Evolutionary conservation across 2,113 vertebrate species (phyloP), one percentile per base, ranked within the genome.

Genomic region (Danionella cerebrum): DNA sequence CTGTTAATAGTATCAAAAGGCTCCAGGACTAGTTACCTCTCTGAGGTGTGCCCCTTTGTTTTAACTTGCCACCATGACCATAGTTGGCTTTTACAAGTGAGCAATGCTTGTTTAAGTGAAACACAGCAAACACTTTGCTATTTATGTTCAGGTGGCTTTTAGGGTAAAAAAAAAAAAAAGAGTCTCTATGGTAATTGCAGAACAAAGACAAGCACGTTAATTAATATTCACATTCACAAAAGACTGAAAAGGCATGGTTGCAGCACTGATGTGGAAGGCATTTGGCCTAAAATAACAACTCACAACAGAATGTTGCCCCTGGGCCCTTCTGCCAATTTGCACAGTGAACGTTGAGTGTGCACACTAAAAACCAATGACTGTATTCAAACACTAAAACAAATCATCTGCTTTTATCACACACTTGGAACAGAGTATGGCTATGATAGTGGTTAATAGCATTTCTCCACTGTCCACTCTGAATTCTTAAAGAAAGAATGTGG

Each of bases 211-310:
- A 33, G 18, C 29, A 39, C 31, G 60, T 42, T 51, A 41, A n/a
- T n/a, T n/a, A n/a, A n/a, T n/a, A n/a, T n/a, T n/a, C n/a, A n/a
- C n/a, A n/a, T n/a, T n/a, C n/a, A n/a, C n/a, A n/a, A n/a, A n/a
- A n/a, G n/a, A n/a, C n/a, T n/a, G 12, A 27, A 73, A 41, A 62
- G 21, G 18, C 54, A 54, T 57, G 65, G 54, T 67, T 64, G 47
- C 66, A 25, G 14, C 51, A 71, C 57, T 66, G 64, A 66, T 66
- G 62, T 69, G 65, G 65, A 74, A 74, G 63, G 31, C 67, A 57
- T 62, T 62, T 60, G 70, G 67, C 66, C 69, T 44, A 69, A 59
- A 76, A 70, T 70, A 73, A 68, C 70, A 69, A 62, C 70, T 75
- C 52, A 66, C 50, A 72, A 66, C 67, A 71, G 65, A 69, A 62